phyloP scores from a whole-genome alignment of 2,113 vertebrate genomes.

The Porphyrio hochstetteri region DNA sequence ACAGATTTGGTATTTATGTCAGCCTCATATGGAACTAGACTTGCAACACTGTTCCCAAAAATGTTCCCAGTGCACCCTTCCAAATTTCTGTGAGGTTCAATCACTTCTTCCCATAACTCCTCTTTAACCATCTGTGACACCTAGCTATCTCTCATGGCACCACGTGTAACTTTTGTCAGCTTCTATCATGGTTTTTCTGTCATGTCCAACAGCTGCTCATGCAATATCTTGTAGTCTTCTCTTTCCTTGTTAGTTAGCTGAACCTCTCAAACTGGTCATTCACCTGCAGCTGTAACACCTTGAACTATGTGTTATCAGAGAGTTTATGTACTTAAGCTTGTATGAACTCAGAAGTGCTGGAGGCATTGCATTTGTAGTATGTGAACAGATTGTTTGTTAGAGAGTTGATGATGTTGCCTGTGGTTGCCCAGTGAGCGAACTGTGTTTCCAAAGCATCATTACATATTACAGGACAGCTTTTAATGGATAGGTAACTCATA shows the following conservation, averaged over 20 bases:
- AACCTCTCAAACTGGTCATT: not conserved
- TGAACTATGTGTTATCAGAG: not conserved
- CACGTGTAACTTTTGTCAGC: not conserved
- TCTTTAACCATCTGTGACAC: not conserved
- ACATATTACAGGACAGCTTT: not conserved
- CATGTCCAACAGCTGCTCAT: not conserved
- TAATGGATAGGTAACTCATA: not conserved
- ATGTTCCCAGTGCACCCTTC: fast-evolving
- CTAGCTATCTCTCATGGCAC: fast-evolving
- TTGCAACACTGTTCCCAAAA: not conserved
- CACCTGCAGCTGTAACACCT: not conserved
- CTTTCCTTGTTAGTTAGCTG: not conserved
- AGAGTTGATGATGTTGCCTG: not conserved
- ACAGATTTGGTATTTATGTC: not conserved
- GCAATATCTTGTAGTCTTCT: not conserved
- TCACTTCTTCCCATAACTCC: not conserved
- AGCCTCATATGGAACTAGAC: not conserved
- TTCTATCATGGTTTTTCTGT: not conserved
- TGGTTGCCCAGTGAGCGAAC: not conserved
- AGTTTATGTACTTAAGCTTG: not conserved
- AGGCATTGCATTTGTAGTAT: not conserved
- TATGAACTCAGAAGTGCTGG: not conserved
- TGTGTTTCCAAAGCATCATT: not conserved
- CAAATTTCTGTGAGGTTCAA: fast-evolving
- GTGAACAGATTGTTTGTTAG: not conserved